Base-by-base conservation (phyloP, 2,113 vertebrate genomes). In the Callionymus lyra region DNA sequence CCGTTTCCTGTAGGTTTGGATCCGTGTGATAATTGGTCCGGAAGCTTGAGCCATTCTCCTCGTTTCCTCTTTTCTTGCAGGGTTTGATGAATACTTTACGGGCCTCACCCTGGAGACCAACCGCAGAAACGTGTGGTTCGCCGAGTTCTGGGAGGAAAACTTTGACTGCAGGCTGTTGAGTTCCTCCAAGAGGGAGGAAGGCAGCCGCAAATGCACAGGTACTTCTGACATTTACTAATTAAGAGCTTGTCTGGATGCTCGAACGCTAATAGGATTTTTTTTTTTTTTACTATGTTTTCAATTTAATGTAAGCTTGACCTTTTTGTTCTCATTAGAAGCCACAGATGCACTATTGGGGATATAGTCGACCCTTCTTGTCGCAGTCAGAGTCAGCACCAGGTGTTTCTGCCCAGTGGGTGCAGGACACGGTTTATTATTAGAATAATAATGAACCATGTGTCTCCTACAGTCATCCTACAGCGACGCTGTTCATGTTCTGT, bases 141-240 rank as follows among this genome's bases (percentile, higher is more conserved):
- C 83, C 1, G 83, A 85, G 60, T 85, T 82, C 41, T 85, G 83
- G 83, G 83, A 85, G 50, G 83, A 85, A 49, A 84, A 85, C 72
- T 85, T 85, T 56, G 67, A 85, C 79, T 85, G 83, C 59, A 57
- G 78, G 45, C 72, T 84, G 17, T 72, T 84, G 54, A 81, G 83
- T 18, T 59, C 77, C 38, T 79, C 82, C 10, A 83, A 85, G 63
- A 79, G 68, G 58, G 81, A 85, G 47, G 83, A 85, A 16, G 75
- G 70, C 12, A 84, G 77, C 38, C 74, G 82, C 2, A 85, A 85
- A 51, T 85, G 83, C 65, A 85, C 83, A 78, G 83, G 81, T 85
- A 74, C 16, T 18, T 38, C 18, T 46, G 39, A 35, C 50, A 27
- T 10, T 14, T 42, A 15, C 16, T 21, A 52, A 56, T 46, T 10